Evolutionary conservation across 2,888 invertebrate genomes (phyloP).

Genomic region (Aspidiotus rigidus): DNA sequence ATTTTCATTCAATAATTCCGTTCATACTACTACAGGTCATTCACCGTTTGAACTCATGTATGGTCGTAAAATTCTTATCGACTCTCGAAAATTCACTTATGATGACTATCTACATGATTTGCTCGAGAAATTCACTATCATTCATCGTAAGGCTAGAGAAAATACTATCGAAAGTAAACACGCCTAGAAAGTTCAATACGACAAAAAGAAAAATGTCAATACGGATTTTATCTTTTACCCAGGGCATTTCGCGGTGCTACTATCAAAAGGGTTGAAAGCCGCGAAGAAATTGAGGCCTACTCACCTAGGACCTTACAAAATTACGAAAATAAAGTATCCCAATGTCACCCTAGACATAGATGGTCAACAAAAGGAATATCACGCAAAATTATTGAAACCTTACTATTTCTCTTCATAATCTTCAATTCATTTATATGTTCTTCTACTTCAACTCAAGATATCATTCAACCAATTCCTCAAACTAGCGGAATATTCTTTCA

Average conservation of each 20-base stretch:
- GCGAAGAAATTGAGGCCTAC: neutral
- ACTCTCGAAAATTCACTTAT: neutral
- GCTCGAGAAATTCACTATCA: neutral
- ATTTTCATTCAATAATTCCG: neutral
- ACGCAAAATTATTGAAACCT: neutral
- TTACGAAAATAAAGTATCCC: neutral
- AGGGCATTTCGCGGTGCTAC: neutral
- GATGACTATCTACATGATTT: neutral
- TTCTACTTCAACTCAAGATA: neutral
- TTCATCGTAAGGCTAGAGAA: neutral
- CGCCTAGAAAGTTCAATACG: too few relatives aligned
- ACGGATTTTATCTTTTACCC: neutral
- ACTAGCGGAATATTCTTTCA: neutral
- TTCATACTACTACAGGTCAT: neutral
- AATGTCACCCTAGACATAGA: neutral
- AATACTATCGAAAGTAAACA: neutral
- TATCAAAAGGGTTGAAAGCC: neutral
- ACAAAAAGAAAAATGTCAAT: neutral
- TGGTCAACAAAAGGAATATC: neutral
- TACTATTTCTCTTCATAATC: neutral
- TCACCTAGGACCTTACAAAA: neutral
- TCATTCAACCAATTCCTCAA: neutral
- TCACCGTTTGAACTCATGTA: neutral
- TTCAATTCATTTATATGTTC: neutral
- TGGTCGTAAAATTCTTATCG: neutral